These are phyloP conservation scores for Helobdella robusta DNA, from an alignment of 2,888 invertebrate genomes.

Conservation along the genomic window DNA sequence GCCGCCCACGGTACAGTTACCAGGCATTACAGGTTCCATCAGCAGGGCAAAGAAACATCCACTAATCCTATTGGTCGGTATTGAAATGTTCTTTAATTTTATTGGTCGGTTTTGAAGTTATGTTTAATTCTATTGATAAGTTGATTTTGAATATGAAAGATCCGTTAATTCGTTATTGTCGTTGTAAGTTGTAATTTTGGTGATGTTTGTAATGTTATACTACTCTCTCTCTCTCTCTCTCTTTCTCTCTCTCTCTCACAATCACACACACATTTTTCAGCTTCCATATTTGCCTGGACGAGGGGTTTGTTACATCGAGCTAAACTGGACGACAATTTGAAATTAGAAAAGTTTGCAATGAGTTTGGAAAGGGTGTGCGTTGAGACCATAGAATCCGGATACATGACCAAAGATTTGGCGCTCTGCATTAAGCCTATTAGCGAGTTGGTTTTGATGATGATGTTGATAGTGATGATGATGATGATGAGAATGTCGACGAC, in stretches of 20 bases:
- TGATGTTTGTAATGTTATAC: not conserved
- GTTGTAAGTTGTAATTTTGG: not conserved
- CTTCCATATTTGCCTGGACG: slow-evolving; percentile 98
- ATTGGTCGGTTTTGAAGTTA: no score
- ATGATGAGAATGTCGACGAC: no score
- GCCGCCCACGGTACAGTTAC: slow-evolving; percentile 97
- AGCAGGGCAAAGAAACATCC: slow-evolving; percentile 84
- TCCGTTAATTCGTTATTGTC: no score
- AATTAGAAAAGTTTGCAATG: slow-evolving; percentile 69
- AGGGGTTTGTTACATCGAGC: slow-evolving; percentile 84
- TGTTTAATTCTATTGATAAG: no score
- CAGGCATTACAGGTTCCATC: slow-evolving; percentile 64
- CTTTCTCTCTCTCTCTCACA: not conserved
- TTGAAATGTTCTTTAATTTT: no score
- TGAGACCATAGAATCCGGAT: slow-evolving; percentile 84
- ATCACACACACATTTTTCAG: slow-evolving; percentile 41
- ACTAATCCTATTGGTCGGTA: slow-evolving; percentile 80
- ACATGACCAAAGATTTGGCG: slow-evolving; percentile 96
- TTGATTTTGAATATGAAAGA: no score
- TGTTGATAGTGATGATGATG: no score
- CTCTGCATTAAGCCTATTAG: slow-evolving; percentile 88
- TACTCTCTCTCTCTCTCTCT: not conserved
- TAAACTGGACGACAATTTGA: slow-evolving; percentile 74
- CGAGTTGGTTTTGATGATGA: slow-evolving; percentile 58
- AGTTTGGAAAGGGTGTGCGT: slow-evolving; percentile 80